Conservation (phyloP, 2,113 vertebrate genomes). For the Labeo rohita region DNA sequence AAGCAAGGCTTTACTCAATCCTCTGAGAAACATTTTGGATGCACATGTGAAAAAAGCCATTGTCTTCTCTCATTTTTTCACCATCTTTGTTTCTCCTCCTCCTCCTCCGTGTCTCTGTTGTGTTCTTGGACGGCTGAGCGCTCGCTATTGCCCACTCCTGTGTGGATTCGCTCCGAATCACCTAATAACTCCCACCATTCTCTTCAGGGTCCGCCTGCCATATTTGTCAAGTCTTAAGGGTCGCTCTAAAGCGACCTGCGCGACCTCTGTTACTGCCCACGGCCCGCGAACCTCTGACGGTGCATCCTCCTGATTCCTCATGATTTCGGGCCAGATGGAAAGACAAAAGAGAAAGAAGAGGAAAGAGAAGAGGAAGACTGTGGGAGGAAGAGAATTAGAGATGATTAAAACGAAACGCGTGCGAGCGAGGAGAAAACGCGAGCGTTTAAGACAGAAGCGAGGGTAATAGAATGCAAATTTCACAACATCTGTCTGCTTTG, state of each 20-base stretch:
- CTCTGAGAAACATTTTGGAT: neutral
- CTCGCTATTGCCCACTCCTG: neutral
- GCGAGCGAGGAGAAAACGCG: neutral
- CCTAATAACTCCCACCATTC: slow-evolving; percentile 34
- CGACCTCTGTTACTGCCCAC: slow-evolving; percentile 45
- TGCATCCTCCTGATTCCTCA: slow-evolving; percentile 1
- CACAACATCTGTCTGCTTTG: slow-evolving; percentile 36
- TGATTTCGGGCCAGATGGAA: neutral
- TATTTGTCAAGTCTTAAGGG: slow-evolving; percentile 34
- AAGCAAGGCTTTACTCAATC: neutral
- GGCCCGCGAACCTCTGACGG: neutral
- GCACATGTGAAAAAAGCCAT: neutral
- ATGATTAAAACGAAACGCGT: slow-evolving; percentile 3
- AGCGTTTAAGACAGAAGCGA: neutral
- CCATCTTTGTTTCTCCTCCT: neutral
- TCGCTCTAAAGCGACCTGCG: slow-evolving; percentile 37
- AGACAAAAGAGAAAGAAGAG: neutral
- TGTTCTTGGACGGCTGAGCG: slow-evolving; percentile 15
- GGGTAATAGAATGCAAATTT: slow-evolving; percentile 22
- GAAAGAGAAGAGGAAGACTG: neutral
- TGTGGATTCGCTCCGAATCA: slow-evolving; percentile 23
- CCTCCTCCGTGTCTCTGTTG: neutral
- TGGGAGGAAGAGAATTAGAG: slow-evolving; percentile 20
- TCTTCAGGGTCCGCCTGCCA: neutral
- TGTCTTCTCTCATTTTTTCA: neutral